Conservation (phyloP, 2,113 vertebrate species). For the Casuarius casuarius region DNA sequence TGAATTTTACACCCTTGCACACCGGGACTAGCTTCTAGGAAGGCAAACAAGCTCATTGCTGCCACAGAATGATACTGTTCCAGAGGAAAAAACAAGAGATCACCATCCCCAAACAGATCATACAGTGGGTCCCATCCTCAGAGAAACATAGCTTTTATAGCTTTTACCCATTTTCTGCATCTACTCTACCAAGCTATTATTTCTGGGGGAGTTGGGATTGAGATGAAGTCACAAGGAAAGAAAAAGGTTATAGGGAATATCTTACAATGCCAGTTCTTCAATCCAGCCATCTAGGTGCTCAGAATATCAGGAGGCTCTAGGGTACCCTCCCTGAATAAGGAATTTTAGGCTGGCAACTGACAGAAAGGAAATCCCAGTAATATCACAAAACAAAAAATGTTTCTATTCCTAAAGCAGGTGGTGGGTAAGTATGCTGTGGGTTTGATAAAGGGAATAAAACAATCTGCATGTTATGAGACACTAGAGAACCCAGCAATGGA, state of each 20-base stretch:
- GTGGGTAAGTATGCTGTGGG: background rate
- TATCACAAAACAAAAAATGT: background rate
- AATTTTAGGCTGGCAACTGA: background rate
- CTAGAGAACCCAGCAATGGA: background rate
- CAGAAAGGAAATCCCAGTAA: slow-evolving; percentile 4
- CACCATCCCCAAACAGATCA: background rate
- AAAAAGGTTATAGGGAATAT: background rate
- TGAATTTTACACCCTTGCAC: background rate
- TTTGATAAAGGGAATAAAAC: background rate
- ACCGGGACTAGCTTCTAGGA: background rate
- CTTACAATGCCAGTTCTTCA: background rate
- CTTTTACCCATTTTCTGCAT: background rate
- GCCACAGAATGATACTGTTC: background rate
- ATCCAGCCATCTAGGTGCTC: background rate
- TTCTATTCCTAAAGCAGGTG: background rate
- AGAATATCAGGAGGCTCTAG: background rate
- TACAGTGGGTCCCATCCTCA: background rate
- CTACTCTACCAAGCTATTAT: background rate
- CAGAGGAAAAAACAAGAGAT: background rate
- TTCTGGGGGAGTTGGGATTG: background rate
- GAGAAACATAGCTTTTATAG: background rate
- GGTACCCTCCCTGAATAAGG: background rate
- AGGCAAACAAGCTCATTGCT: background rate
- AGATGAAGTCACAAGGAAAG: background rate
- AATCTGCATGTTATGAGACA: background rate